These are phyloP conservation scores for Larimichthys polyactis DNA, from an alignment of 2,113 vertebrate species.

Conservation along the genomic window DNA sequence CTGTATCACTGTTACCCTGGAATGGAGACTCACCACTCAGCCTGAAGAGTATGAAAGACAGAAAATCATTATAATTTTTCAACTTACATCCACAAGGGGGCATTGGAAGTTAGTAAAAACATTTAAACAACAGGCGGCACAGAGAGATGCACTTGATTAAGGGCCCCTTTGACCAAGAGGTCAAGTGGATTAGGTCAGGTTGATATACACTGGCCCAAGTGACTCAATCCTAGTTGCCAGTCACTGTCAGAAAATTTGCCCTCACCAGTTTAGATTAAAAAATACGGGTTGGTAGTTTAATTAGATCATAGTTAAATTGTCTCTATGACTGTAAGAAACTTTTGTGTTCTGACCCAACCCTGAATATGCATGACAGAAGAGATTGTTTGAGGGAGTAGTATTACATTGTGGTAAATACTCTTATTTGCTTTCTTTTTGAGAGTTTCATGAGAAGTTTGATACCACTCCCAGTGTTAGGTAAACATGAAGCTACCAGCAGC, in stretches of 20 bases:
- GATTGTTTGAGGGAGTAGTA: background rate
- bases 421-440: background rate
- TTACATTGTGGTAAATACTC: background rate
- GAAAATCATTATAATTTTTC: background rate
- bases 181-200: background rate
- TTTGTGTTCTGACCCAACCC: no score
- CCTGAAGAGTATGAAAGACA: slow-evolving; percentile 63
- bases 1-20: slow-evolving; percentile 86
- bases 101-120: background rate
- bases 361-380: background rate
- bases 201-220: background rate
- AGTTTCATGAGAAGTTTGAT: background rate
- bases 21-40: slow-evolving; percentile 91
- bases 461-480: background rate
- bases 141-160: background rate
- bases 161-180: background rate
- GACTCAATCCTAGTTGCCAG: background rate
- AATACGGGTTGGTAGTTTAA: background rate
- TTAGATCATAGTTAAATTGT: no score
- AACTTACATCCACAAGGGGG: slow-evolving; percentile 54
- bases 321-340: no score
- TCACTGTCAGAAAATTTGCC: background rate
- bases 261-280: background rate
- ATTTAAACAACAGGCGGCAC: background rate
- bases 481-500: background rate